These are phyloP conservation scores for Nannoperca australis DNA, from an alignment of 2,797 vertebrate species.

Conservation along the genomic window DNA sequence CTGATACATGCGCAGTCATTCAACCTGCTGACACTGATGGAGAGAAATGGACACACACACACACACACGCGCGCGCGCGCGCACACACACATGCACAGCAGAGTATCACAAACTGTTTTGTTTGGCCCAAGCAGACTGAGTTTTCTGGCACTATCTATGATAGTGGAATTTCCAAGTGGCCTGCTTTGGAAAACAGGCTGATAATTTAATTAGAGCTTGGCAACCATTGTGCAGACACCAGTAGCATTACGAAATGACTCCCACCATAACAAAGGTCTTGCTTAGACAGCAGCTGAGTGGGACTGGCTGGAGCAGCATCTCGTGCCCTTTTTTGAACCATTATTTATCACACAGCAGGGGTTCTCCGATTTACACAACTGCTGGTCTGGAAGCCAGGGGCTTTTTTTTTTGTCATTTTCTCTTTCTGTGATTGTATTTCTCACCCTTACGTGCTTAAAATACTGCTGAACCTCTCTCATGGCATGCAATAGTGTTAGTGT, in stretches of 20 bases:
- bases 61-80: background rate
- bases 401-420: background rate
- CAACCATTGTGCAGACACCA: constrained; percentile 49
- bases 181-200: constrained; percentile 59
- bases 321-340: constrained; percentile 6
- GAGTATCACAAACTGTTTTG: constrained; percentile 47
- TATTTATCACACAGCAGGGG: constrained; percentile 16
- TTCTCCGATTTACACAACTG: background rate
- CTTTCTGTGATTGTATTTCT: background rate
- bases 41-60: constrained; percentile 9
- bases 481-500: background rate
- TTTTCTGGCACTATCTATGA: constrained; percentile 53
- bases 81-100: constrained; percentile 5
- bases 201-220: constrained; percentile 64
- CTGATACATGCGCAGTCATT: constrained; percentile 24
- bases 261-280: constrained; percentile 57
- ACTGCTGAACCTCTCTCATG: background rate
- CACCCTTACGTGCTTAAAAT: background rate
- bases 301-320: constrained; percentile 32
- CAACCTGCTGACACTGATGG: constrained; percentile 13
- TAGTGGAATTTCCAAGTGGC: constrained; percentile 65
- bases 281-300: constrained; percentile 52
- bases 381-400: background rate
- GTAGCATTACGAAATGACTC: constrained; percentile 48
- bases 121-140: constrained; percentile 40